phyloP scores from a whole-genome alignment of 2,113 vertebrate genomes.

The Tauraco erythrolophus region DNA sequence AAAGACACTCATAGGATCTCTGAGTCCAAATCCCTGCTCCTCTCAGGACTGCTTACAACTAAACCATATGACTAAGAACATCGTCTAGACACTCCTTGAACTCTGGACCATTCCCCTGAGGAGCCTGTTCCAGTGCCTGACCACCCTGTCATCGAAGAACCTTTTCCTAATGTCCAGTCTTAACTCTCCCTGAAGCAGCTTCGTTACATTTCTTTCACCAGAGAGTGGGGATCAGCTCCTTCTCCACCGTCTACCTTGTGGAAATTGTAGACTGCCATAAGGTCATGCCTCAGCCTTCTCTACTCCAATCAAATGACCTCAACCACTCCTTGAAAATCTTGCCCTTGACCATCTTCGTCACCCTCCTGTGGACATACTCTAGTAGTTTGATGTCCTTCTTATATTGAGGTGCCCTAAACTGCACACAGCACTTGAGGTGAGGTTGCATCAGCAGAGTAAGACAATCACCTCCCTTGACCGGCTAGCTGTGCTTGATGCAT shows the following conservation, averaged over 20 bases:
- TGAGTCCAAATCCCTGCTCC: neutral
- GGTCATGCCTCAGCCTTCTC: neutral
- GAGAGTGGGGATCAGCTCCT: neutral
- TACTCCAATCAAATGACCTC: neutral
- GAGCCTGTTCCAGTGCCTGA: neutral
- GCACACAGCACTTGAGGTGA: neutral
- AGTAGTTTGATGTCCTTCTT: neutral
- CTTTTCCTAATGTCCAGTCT: neutral
- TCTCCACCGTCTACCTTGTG: neutral
- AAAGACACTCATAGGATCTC: neutral
- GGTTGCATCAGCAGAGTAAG: neutral
- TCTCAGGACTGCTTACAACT: too few relatives aligned
- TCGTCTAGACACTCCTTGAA: neutral
- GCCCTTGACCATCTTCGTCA: neutral
- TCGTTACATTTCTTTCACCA: neutral
- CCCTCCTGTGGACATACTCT: neutral
- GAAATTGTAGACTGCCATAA: neutral
- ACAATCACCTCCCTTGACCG: accelerated
- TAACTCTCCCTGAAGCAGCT: neutral
- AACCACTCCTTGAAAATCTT: neutral
- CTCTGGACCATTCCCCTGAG: neutral
- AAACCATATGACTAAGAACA: neutral
- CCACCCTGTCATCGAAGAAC: neutral
- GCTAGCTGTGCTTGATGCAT: neutral
- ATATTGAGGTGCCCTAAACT: neutral